Base-by-base conservation (phyloP, 2,888 invertebrate species). In the Mimumesa dahlbomi region DNA sequence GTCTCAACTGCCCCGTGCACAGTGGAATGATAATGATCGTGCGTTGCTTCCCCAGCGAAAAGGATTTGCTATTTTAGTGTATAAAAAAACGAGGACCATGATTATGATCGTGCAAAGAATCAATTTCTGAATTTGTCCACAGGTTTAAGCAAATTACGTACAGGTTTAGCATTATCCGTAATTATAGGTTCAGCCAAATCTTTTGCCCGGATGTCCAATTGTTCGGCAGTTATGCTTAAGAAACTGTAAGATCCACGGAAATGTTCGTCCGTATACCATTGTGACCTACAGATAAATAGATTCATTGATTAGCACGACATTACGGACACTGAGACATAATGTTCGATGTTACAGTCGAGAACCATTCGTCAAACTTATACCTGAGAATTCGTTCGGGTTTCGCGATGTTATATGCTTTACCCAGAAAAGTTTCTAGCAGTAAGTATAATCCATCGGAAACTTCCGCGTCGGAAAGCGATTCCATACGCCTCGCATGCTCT, bases 1-100 rank as follows among this genome's bases (percentile, higher is more conserved):
- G 93, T 91, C 83, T 94, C 94, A 0, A 94, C 88, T 0, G 95
- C 95, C 0, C 95, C 95, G 81, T 95, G 94, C 0, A 93, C 94
- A 0, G 94, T 92, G 0, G 92, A 92, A 84, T 92, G 94, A 82
- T 91, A 92, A 75, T 92, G 92, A 46, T 91, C 91, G 13, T 93
- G 93, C 0, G 94, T 92, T 0, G 94, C 93, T 85, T 94, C 94
- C 0, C 94, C 94, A 0, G 93, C 94, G 82, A 94, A 94, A 72
- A 93, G 92, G 0, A 94, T 87, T 0, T 92, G n/a, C n/a, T n/a
- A n/a, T n/a, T 88, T 25, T 93, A 58, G 65, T 40, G 36, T 42
- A 1, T n/a, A 42, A 68, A 53, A 50, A 42, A 29, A 9, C 52
- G 25, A 22, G 36, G n/a, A n/a, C n/a, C n/a, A n/a, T n/a, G n/a